A percentile compares a stretch with the other conserved stretches of the same genome.
These are phyloP conservation scores for Sminthurinus aureus DNA, from an alignment of 2,888 invertebrate genomes.

Conservation along the genomic window DNA sequence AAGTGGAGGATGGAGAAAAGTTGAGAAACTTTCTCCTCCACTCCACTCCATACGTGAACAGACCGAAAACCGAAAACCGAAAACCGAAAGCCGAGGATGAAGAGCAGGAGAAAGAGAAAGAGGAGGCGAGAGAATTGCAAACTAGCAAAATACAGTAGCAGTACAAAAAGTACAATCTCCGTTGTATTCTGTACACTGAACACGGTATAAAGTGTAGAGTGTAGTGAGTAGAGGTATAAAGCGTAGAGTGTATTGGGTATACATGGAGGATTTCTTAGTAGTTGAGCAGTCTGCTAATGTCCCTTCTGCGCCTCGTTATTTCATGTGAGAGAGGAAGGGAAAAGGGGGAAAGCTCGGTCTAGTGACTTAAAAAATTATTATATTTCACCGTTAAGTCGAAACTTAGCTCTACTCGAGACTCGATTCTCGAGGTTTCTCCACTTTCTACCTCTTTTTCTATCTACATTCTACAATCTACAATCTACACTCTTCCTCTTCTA, in stretches of 20 bases:
- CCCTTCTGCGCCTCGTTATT: constrained; percentile 40
- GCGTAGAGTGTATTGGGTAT: background rate
- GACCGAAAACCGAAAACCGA: too few species aligned
- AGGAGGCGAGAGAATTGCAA: background rate
- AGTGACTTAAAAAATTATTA: constrained; percentile 30
- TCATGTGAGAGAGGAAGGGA: constrained; percentile 19
- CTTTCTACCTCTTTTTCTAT: background rate
- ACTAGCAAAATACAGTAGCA: background rate
- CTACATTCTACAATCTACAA: background rate
- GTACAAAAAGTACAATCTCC: too few species aligned
- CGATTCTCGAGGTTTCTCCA: background rate
- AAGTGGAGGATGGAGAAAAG: constrained; percentile 27
- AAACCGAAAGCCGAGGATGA: too few species aligned
- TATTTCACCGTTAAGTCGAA: constrained; percentile 26
- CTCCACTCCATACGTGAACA: background rate
- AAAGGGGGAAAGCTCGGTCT: background rate
- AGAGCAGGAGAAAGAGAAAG: background rate
- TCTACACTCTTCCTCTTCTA: background rate
- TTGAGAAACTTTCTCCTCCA: constrained; percentile 17
- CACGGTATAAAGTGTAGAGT: too few species aligned
- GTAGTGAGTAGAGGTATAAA: background rate
- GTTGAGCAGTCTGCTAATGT: constrained; percentile 27
- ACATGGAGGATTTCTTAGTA: background rate
- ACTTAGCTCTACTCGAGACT: constrained; percentile 17
- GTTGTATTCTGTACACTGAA: too few species aligned